Base-by-base conservation (phyloP, 1,140 invertebrate species). In the Holcopasites calliopsidis region DNA sequence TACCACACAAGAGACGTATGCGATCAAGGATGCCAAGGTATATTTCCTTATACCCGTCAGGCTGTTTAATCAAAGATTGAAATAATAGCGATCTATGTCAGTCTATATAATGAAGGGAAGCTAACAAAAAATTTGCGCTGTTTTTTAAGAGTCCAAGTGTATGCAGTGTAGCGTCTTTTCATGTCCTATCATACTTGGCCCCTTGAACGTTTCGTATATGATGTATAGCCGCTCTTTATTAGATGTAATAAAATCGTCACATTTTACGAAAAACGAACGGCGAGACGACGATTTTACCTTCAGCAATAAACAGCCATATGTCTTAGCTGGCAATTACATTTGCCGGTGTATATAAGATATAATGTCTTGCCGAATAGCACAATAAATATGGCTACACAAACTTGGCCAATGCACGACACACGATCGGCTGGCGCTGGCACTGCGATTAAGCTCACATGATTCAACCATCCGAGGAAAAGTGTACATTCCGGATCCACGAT, bases 361-460 rank as follows among this genome's bases (percentile, higher is more conserved):
- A 64, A 79, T 31, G 61, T 82, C 72, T 84, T 52, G 71, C 40
- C 66, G 78, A 82, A 86, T 82, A 86, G 84, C 58, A 89, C 77
- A 68, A 60, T 84, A 88, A 89, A 88, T 89, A 89, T 88, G 87
- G 88, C 86, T 83, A 87, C 85, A 87, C 60, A 76, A 61, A 75
- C 62, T 76, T 70, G 76, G 52, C 55, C 68, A 82, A 78, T 79
- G 81, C 80, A 66, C 64, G 70, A 84, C 74, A 84, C 69, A 65
- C 74, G 70, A 82, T 66, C 61, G 77, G 72, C 71, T 80, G 66
- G 76, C 76, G 72, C 71, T 80, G 66, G 76, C 76, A 76, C 80
- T 54, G 70, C 70, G 71, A 82, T 64, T 69, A 18, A 18, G 77
- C 77, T 80, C 78, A 79, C 85, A 87, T 86, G 82, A 85, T 82